Evolutionary conservation across 2,888 invertebrate genomes (phyloP), one percentile per base, ranked within the genome.

Genomic region (Sphinx pinastri): DNA sequence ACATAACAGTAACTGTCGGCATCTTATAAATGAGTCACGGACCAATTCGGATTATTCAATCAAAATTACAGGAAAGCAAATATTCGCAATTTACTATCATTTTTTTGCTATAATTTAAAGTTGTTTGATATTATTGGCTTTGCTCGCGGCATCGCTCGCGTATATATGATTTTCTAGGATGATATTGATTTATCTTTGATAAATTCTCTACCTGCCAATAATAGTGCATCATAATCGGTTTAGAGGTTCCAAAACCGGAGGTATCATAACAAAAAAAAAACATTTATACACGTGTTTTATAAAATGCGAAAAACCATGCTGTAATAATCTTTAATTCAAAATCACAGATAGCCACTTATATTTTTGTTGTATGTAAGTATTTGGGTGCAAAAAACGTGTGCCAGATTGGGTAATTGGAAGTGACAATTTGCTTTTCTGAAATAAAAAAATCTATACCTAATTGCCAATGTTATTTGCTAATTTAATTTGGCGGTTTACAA

Each of bases 61-160:
- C 19, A 63, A 49, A 19, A 49, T 63, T 63, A 49, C 19, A 19
- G 13, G 19, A 63, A 63, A 63, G 11, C 63, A 49, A 49, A 63
- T 49, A 63, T 49, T 47, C 19, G 58, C 47, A 52, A 52, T 74
- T 60, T 71, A 72, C 71, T 70, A 58, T 70, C 72, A 71, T 74
- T 69, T 76, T 25, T 75, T 38, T 38, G 47, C n/a, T 47, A 38
- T 19, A 19, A 19, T 49, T 19, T 63, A 47, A 63, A 63, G 16
- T 19, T 63, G 16, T 47, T 25, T 49, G 16, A 47, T 13, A 12
- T 49, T 13, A 13, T 19, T 12, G 25, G 11, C 19, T 5, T 38
- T 38, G 38, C 38, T 38, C 38, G 38, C 38, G 38, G 38, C 8
- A 38, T 38, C 8, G 38, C 7, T 5, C 38, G 38, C 38, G 38